Percentiles rank a stretch among this genome's conserved stretches.
Evolutionary conservation across 2,888 invertebrate genomes (phyloP).

Genomic region (Chalcosyrphus nemorum): DNA sequence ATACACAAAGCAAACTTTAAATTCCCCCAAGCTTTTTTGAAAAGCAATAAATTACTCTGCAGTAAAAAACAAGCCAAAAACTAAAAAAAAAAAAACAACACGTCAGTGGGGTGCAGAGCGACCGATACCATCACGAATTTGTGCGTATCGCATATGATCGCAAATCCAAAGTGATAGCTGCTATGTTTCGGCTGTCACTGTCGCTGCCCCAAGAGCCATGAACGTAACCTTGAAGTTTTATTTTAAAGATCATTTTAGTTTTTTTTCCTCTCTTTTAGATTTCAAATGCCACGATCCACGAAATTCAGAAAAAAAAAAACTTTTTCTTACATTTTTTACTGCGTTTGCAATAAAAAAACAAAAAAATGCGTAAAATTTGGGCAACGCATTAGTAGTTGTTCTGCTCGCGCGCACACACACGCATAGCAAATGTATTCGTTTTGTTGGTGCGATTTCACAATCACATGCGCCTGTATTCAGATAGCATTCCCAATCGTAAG

Average conservation of each 20-base stretch:
- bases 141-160: slow-evolving; percentile 59
- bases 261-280: slow-evolving; percentile 6
- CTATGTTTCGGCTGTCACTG: slow-evolving; percentile 48
- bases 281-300: slow-evolving; percentile 48
- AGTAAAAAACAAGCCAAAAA: slow-evolving; percentile 16
- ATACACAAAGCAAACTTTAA: slow-evolving; percentile 27
- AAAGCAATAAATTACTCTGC: slow-evolving; percentile 55
- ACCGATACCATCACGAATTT: slow-evolving; percentile 20
- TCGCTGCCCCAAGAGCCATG: slow-evolving; percentile 61
- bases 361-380: slow-evolving; percentile 44
- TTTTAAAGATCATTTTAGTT: slow-evolving; percentile 53
- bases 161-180: slow-evolving; percentile 56
- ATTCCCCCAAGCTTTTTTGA: slow-evolving; percentile 47
- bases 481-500: slow-evolving; percentile 40
- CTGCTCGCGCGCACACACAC: neutral
- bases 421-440: neutral
- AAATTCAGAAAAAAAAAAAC: slow-evolving; percentile 49
- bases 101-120: slow-evolving; percentile 13
- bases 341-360: slow-evolving; percentile 60
- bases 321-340: slow-evolving; percentile 45
- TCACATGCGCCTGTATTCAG: slow-evolving; percentile 26
- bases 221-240: slow-evolving; percentile 71
- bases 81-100: neutral
- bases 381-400: slow-evolving; percentile 41
- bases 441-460: slow-evolving; percentile 52